Percentiles rank a stretch among this genome's conserved stretches.
Evolutionary conservation across 2,797 vertebrate species (phyloP).

Genomic region (Falco columbarius): DNA sequence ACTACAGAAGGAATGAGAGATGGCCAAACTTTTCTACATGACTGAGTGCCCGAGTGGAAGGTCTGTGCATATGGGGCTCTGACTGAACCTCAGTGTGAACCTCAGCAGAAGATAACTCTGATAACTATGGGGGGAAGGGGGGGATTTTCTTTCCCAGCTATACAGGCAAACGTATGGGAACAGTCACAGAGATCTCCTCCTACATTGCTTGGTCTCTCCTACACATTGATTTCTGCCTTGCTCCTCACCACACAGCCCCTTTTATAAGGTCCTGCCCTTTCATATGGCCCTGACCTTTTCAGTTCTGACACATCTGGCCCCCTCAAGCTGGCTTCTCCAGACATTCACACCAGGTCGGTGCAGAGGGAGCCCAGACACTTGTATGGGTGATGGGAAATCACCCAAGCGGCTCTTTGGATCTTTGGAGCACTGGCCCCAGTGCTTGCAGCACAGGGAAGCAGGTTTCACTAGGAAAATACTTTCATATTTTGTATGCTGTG

Average conservation of each 20-base stretch:
- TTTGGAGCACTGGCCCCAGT: background rate
- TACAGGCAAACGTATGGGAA: background rate
- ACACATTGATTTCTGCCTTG: background rate
- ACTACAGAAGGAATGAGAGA: background rate
- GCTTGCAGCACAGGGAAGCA: background rate
- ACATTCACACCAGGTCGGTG: rapidly evolving
- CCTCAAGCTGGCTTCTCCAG: background rate
- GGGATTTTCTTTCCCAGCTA: background rate
- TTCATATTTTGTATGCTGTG: no score
- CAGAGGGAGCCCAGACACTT: background rate
- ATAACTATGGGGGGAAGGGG: background rate
- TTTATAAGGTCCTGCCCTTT: background rate
- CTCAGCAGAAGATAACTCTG: background rate
- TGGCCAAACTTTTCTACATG: background rate
- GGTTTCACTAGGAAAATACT: background rate
- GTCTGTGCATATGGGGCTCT: background rate
- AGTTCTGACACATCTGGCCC: background rate
- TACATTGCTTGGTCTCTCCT: background rate
- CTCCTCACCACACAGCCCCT: background rate
- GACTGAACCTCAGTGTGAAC: background rate
- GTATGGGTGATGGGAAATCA: background rate
- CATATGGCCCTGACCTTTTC: no score
- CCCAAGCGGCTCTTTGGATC: background rate
- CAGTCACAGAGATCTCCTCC: background rate
- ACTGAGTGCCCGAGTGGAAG: background rate